phyloP scores from a whole-genome alignment of 2,113 vertebrate genomes.

The Pseudorasbora parva region DNA sequence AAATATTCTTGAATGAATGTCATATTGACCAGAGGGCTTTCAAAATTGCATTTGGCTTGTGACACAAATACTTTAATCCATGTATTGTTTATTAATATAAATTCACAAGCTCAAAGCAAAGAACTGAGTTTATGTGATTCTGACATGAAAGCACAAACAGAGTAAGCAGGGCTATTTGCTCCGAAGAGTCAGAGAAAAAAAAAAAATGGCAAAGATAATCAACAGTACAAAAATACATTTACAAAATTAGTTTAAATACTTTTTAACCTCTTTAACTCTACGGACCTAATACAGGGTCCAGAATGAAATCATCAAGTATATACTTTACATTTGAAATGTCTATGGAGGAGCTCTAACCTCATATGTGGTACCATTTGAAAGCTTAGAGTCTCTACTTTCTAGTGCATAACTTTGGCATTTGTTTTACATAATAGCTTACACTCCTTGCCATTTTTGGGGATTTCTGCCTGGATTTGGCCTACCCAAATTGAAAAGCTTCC shows the following conservation, averaged over 20 bases:
- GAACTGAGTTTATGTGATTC: not conserved
- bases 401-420: too few species aligned
- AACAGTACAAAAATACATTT: not conserved
- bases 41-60: conserved; percentile 15
- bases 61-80: conserved; percentile 5
- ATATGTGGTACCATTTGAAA: too few species aligned
- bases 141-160: not conserved
- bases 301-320: too few species aligned
- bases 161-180: not conserved
- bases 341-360: too few species aligned
- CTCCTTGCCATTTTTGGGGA: too few species aligned
- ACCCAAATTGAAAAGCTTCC: too few species aligned
- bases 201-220: not conserved
- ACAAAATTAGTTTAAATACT: not conserved
- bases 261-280: too few species aligned
- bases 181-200: not conserved
- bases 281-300: too few species aligned
- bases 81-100: conserved; percentile 7
- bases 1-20: not conserved
- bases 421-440: too few species aligned
- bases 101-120: conserved; percentile 10
- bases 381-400: too few species aligned
- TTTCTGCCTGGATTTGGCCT: too few species aligned
- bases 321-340: too few species aligned
- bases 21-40: not conserved